These are phyloP conservation scores for Dasyornis broadbenti DNA, from an alignment of 2,113 vertebrate genomes.

Conservation along the genomic window DNA sequence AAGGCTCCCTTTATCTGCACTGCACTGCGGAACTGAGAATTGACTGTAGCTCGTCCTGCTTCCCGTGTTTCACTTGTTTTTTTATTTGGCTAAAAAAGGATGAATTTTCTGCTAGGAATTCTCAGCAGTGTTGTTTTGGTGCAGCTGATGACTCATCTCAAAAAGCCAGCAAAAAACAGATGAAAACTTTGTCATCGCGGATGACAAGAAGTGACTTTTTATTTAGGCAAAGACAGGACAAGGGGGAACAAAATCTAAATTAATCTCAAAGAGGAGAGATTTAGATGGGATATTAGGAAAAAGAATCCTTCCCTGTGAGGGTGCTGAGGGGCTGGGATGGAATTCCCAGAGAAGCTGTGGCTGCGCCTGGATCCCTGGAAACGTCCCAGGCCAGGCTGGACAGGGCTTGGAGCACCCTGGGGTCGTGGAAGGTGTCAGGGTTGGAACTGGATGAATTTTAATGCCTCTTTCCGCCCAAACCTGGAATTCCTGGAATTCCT, in stretches of 20 bases:
- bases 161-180: neutral
- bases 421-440: neutral
- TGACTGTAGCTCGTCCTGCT: neutral
- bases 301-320: neutral
- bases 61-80: neutral
- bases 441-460: neutral
- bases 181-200: fast-evolving
- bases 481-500: too few relatives aligned
- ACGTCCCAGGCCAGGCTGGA: too few relatives aligned
- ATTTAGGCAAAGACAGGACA: too few relatives aligned
- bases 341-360: too few relatives aligned
- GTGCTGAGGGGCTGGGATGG: neutral
- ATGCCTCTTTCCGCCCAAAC: neutral
- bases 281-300: neutral
- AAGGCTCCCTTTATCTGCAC: neutral
- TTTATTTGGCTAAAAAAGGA: neutral
- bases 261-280: neutral
- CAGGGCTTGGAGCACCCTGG: too few relatives aligned
- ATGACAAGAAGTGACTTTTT: neutral
- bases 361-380: too few relatives aligned
- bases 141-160: neutral
- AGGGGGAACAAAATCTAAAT: neutral
- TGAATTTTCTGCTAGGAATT: neutral
- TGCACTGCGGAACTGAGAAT: neutral
- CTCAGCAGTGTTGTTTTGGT: neutral